These are phyloP conservation scores for Antigone vipio DNA, from an alignment of 2,113 vertebrate species.

Conservation along the genomic window DNA sequence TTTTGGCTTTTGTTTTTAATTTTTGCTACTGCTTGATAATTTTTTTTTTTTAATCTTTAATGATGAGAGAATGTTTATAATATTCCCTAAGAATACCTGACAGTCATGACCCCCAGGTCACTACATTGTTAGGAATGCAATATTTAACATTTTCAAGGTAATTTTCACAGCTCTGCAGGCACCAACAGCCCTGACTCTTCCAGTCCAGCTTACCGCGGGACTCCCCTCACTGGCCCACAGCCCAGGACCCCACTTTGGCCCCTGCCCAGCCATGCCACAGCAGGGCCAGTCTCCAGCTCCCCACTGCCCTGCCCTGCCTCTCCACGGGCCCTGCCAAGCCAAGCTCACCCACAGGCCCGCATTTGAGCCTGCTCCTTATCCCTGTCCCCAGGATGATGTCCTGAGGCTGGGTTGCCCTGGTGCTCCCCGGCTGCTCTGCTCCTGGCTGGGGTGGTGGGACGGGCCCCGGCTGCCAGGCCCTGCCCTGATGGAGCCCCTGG, in stretches of 20 bases:
- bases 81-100: background rate
- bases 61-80: background rate
- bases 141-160: background rate
- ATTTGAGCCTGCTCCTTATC: background rate
- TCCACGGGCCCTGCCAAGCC: accelerated
- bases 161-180: background rate
- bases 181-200: background rate
- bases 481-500: background rate
- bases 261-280: accelerated
- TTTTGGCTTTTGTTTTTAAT: background rate
- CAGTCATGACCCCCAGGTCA: background rate
- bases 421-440: background rate
- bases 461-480: background rate
- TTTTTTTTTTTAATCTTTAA: background rate
- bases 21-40: background rate
- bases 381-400: background rate
- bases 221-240: accelerated
- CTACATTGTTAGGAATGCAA: background rate
- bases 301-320: background rate
- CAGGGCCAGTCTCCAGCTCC: background rate
- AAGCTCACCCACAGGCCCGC: accelerated
- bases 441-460: too few species aligned
- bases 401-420: too few species aligned
- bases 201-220: accelerated
- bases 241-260: background rate